Evolutionary conservation across 1,140 invertebrate genomes (phyloP), one percentile per base, ranked within the genome.

Genomic region (Ceratina japonica): DNA sequence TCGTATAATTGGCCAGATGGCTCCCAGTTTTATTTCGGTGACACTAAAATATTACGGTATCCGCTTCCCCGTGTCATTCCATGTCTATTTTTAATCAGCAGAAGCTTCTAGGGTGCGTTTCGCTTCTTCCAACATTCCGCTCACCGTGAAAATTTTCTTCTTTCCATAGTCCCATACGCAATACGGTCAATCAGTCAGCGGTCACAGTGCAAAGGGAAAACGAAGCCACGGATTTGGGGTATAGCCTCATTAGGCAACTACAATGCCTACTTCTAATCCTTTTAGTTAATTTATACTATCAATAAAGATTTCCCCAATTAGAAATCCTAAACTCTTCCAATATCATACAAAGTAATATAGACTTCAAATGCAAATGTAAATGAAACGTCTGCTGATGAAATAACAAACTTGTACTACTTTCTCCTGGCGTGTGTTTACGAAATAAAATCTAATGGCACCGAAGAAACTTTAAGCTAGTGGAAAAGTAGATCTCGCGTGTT

Each of bases 31-130:
- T 87, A 87, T 87, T 87, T 86, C 83, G 78, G 82, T 68, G 86
- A 87, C 81, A 82, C 66, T 82, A 84, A 87, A 85, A 84, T 86
- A 86, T 85, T 75, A 85, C 79, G 75, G 81, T 83, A 83, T 83
- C 79, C 77, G 86, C 77, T 87, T 87, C 84, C 71, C 74, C 75
- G 78, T 87, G 83, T 87, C 85, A 81, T 87, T 86, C 71, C 77
- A 66, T 56, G 64, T 76, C 83, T 88, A 87, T 87, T 88, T 86
- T 80, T 75, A 72, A 73, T 61, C 73, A 51, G 74, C 73, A 80
- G 78, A 82, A 85, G 80, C 75, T 86, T 80, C 72, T 59, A 75
- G 59, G 65, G 56, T 44, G 37, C 77, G 31, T 44, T 44, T 44
- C 54, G 54, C 54, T 56, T 16, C 54, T 56, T 18, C 54, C 80